Evolutionary conservation across 2,888 invertebrate genomes (phyloP).

Genomic region (Dexiosoma caninum): DNA sequence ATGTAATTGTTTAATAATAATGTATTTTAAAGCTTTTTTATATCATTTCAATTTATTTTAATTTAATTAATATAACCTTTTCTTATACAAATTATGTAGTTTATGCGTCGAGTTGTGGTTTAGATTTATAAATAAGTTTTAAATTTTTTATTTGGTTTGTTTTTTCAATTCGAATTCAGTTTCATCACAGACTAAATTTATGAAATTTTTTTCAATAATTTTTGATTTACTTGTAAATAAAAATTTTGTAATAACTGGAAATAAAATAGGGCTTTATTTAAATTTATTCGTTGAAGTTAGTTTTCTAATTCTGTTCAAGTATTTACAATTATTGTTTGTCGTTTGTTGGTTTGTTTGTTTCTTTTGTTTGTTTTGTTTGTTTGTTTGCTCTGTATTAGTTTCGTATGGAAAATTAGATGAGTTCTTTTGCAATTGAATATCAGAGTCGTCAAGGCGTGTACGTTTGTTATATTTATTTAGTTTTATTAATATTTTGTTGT

Average conservation of each 20-base stretch:
- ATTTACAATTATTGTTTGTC: slow-evolving; percentile 27
- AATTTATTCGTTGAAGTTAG: slow-evolving; percentile 44
- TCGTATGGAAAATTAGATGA: neutral
- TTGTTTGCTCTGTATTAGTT: too few species aligned
- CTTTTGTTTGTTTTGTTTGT: neutral
- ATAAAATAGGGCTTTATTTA: neutral
- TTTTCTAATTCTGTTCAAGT: slow-evolving; percentile 10
- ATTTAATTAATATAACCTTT: slow-evolving; percentile 65
- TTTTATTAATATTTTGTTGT: slow-evolving; percentile 13
- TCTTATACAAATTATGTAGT: slow-evolving; percentile 19
- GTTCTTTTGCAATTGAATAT: slow-evolving; percentile 23
- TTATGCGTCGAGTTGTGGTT: slow-evolving; percentile 51
- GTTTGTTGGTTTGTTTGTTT: neutral
- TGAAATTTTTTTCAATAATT: slow-evolving; percentile 62
- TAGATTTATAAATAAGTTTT: slow-evolving; percentile 9
- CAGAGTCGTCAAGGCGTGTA: slow-evolving; percentile 41
- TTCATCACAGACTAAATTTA: slow-evolving; percentile 74
- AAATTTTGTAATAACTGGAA: neutral
- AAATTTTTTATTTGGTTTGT: neutral
- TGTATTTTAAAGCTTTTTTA: slow-evolving; percentile 54
- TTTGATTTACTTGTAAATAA: slow-evolving; percentile 17
- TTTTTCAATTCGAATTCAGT: slow-evolving; percentile 60
- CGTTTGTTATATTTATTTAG: slow-evolving; percentile 31
- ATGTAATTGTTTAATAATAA: slow-evolving; percentile 54
- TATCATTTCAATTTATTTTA: slow-evolving; percentile 51